These are phyloP conservation scores for Chelonia mydas DNA, from an alignment of 2,797 vertebrate species.

Conservation along the genomic window DNA sequence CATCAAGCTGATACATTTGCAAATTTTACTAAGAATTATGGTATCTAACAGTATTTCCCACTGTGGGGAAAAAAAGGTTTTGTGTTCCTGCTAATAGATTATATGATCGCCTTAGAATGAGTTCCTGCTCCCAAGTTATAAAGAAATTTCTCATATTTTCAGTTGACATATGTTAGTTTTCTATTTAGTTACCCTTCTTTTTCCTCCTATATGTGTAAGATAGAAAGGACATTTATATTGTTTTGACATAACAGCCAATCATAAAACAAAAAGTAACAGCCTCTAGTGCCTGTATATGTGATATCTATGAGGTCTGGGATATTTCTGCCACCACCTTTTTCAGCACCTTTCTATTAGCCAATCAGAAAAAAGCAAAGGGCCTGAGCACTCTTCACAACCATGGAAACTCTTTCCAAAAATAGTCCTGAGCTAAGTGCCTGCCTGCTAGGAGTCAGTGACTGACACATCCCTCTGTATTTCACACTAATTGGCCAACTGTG, in stretches of 20 bases:
- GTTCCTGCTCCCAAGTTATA: not conserved
- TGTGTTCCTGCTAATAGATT: not conserved
- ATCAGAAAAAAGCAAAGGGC: conserved; percentile 69
- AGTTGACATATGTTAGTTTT: accelerated
- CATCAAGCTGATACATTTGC: not conserved
- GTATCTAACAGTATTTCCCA: not conserved
- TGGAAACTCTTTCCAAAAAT: conserved; percentile 78
- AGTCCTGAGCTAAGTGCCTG: conserved; percentile 57
- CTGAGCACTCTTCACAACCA: conserved; percentile 59
- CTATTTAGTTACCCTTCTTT: not conserved
- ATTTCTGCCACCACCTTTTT: conserved; percentile 78
- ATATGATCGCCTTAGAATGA: not conserved
- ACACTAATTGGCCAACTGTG: conserved; percentile 44
- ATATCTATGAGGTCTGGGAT: conserved; percentile 59
- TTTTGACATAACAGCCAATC: conserved; percentile 11
- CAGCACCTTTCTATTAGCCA: conserved; percentile 76
- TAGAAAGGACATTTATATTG: not conserved
- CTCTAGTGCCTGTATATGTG: not conserved
- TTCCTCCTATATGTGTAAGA: not conserved
- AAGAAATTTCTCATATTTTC: not conserved
- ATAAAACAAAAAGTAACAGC: conserved; percentile 8
- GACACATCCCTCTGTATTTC: conserved; percentile 63
- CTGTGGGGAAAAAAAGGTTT: not conserved
- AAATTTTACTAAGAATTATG: not conserved
- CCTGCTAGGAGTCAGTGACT: conserved; percentile 54